Base-by-base conservation (phyloP, 2,113 vertebrate genomes). In the Cololabis saira region DNA sequence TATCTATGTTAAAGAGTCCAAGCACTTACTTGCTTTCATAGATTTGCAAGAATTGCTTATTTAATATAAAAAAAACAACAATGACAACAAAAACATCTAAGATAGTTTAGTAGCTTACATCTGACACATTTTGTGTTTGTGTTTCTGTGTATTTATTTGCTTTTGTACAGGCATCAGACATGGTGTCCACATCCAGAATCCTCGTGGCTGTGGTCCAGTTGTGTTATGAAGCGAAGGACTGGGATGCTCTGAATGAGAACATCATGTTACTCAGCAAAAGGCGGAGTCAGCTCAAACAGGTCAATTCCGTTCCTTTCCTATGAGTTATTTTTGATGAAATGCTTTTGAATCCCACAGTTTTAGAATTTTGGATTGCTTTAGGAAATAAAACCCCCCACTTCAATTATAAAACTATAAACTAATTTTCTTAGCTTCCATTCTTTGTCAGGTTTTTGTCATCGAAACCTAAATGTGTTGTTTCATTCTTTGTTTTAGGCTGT, bases 211-310 rank as follows among this genome's bases (percentile, higher is more conserved):
- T 99, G 56, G 97, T 99, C 76, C 96, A 98, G 86, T 96, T 99
- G 94, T 98, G 97, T 87, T 95, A 97, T 0, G 96, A 98, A 78
- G 96, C 96, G 24, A 97, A 98, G 88, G 97, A 99, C 75, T 98
- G 95, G 95, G 96, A 99, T 89, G 91, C 95, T 44, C 93, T 99
- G 67, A 99, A 99, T 88, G 98, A 99, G 94, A 99, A 98, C 83
- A 95, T 99, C 86, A 98, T 98, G 92, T 90, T 98, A 81, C 92
- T 99, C 9, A 96, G 96, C 5, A 99, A 99, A 91, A 95, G 98
- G 78, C 93, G 96, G 86, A 99, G 98, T 93, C 97, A 99, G 67
- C 92, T 99, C 77, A 99, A 99, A 90, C 97, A 98, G 94, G 98
- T 98, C 60, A 83, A 79, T 40, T 9, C 12, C 3, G 47, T 0